Base-by-base conservation (phyloP, 2,797 vertebrate species). In the Sitta carolinensis region DNA sequence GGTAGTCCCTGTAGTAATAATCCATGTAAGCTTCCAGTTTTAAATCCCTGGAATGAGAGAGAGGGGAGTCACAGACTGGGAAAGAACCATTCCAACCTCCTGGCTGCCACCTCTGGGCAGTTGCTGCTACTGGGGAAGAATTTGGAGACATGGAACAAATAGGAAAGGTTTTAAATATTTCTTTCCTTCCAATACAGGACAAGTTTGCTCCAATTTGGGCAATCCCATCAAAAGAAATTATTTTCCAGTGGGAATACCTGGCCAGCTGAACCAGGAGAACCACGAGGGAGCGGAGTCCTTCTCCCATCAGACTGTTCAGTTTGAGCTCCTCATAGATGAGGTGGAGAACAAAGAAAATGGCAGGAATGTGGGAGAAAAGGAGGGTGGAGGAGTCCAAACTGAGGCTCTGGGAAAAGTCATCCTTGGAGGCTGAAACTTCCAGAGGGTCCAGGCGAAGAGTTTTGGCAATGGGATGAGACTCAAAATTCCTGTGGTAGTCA, bases 251-350 rank as follows among this genome's bases (percentile, higher is more conserved):
- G 59, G 72, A 75, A 51, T 96, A 99, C 99, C 99, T 99, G 96
- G 99, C 99, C 94, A 99, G 96, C 82, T 99, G 99, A 88, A 99
- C 98, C 43, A 99, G 98, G 75, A 99, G 98, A 45, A 98, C 98
- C 63, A 99, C 98, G 29, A 99, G 98, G 0, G 98, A 98, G 22
- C 98, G 98, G 52, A 99, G 98, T 55, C 98, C 98, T 30, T 98
- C 98, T 89, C 99, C 98, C 98, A 99, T 99, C 21, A 99, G 98
- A 90, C 98, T 98, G 19, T 99, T 99, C 95, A 99, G 98, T 92
- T 99, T 99, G 72, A 99, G 98, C 90, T 99, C 99, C 96, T 99
- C 99, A 3, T 99, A 99, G 58, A 99, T 98, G 85, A 99, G 98
- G 93, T 99, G 99, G 84, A 99, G 98, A 36, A 99, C 98, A 92